Evolutionary conservation across 2,113 vertebrate genomes (phyloP).

Genomic region (Lagopus muta): DNA sequence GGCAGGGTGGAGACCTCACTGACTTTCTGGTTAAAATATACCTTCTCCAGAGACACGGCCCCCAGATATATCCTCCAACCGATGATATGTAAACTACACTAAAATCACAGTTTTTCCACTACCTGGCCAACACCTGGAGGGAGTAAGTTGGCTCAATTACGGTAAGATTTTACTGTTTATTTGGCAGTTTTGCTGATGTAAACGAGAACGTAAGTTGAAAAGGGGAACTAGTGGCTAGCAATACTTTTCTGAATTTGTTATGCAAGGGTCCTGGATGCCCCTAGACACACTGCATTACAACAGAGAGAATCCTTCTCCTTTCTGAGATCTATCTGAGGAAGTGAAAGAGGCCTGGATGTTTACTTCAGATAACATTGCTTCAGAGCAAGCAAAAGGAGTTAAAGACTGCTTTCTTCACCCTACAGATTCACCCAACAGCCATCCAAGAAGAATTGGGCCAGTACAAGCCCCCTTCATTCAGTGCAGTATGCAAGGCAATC

Average conservation of each 20-base stretch:
- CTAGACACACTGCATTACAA: constrained; percentile 36
- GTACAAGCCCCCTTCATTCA: background rate
- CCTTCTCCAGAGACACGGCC: background rate
- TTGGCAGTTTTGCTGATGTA: background rate
- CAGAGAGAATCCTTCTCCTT: constrained; percentile 38
- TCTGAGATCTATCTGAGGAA: constrained; percentile 54
- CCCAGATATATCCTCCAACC: background rate
- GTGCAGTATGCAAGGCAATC: background rate
- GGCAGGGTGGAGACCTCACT: background rate
- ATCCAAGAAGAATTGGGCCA: background rate
- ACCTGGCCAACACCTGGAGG: background rate
- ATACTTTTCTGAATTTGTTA: constrained; percentile 32
- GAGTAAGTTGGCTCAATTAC: background rate
- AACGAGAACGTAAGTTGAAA: background rate
- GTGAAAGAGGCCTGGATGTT: background rate
- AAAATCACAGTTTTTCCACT: background rate
- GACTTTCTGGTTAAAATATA: background rate
- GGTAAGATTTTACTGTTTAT: background rate
- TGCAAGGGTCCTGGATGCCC: constrained; percentile 42
- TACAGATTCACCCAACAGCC: background rate
- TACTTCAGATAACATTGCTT: background rate
- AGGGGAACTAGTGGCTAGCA: constrained; percentile 34
- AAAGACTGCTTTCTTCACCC: background rate
- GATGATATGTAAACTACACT: background rate
- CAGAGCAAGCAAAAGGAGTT: background rate